These are phyloP conservation scores for Pogonomyrmex barbatus DNA, from an alignment of 1,140 invertebrate species.

Conservation along the genomic window DNA sequence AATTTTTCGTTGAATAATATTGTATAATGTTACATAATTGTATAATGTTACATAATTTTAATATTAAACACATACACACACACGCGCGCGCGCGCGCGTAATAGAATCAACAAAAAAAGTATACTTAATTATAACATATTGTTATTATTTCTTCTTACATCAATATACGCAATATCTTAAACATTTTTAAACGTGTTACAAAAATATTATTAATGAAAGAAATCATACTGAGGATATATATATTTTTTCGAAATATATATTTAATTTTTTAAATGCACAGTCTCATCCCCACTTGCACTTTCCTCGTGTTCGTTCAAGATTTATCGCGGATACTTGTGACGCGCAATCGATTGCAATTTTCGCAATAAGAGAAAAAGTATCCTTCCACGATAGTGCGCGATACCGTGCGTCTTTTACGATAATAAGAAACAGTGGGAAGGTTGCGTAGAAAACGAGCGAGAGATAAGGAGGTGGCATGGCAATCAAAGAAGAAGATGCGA, in stretches of 20 bases:
- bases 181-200: background rate
- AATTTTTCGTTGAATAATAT: background rate
- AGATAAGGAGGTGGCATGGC: constrained; percentile 39
- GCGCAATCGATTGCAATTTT: constrained; percentile 19
- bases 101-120: background rate
- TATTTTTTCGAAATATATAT: background rate
- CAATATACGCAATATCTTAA: background rate
- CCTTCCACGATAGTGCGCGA: background rate
- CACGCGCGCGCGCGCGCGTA: too few species aligned
- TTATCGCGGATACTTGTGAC: constrained; percentile 28
- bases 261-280: constrained; percentile 26
- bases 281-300: background rate
- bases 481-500: constrained; percentile 43
- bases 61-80: background rate
- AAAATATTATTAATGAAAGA: background rate
- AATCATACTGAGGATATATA: background rate
- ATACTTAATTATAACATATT: background rate
- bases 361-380: constrained; percentile 22
- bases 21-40: too few species aligned
- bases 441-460: constrained; percentile 3
- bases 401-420: constrained; percentile 47
- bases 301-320: background rate
- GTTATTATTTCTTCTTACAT: background rate
- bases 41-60: too few species aligned
- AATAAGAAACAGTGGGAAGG: constrained; percentile 44